Evolutionary conservation across 2,797 vertebrate species (phyloP).

Genomic region (Alcedo atthis): DNA sequence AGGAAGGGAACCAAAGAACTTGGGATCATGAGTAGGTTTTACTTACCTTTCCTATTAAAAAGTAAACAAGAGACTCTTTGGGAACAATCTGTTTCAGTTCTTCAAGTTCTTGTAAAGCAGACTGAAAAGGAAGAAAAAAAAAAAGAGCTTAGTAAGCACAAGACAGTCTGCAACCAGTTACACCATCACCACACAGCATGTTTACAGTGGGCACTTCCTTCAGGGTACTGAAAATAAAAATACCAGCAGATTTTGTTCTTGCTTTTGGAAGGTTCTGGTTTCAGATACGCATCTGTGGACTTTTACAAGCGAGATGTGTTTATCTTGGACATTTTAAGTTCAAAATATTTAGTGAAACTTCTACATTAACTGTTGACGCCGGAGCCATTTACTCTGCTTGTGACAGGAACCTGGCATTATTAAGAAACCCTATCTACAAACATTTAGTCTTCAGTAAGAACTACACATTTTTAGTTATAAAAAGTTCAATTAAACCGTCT

Average conservation of each 20-base stretch:
- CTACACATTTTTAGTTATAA: background rate
- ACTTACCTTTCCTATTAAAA: slow-evolving; percentile 98
- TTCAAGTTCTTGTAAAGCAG: slow-evolving; percentile 96
- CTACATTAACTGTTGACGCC: background rate
- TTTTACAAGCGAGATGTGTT: background rate
- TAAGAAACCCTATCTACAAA: background rate
- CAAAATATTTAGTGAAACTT: background rate
- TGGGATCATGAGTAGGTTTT: background rate
- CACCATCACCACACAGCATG: no score
- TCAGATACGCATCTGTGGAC: background rate
- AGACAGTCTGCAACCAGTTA: background rate
- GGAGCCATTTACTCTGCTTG: background rate
- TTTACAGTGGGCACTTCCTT: background rate
- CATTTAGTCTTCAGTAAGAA: background rate
- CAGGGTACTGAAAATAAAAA: rapidly evolving
- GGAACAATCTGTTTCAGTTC: slow-evolving; percentile 98
- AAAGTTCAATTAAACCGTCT: background rate
- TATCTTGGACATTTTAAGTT: background rate
- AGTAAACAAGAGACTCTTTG: slow-evolving; percentile 99
- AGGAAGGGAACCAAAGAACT: background rate
- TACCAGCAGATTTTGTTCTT: background rate
- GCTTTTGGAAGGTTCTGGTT: background rate
- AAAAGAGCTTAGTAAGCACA: background rate
- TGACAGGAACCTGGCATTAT: background rate
- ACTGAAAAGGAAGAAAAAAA: slow-evolving; percentile 78